A percentile compares a stretch with the other conserved stretches of the same genome.
These are phyloP conservation scores for Hydropsyche betteni DNA, from an alignment of 2,888 invertebrate genomes.

Conservation along the genomic window DNA sequence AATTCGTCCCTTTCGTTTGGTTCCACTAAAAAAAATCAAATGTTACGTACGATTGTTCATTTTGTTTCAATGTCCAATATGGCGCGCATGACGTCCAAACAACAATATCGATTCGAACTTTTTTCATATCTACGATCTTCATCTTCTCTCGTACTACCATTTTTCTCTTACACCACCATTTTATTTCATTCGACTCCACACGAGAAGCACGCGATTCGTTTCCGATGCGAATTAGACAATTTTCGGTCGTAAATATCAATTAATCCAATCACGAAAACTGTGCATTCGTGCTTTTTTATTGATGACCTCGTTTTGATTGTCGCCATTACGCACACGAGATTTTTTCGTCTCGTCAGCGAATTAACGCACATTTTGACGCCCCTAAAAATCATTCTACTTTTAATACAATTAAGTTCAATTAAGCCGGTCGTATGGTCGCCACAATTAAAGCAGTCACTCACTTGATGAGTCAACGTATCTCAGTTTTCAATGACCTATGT, in stretches of 20 bases:
- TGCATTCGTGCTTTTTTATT: constrained; percentile 3
- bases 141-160: background rate
- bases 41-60: too few species aligned
- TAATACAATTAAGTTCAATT: too few species aligned
- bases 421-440: too few species aligned
- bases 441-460: too few species aligned
- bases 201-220: background rate
- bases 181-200: background rate
- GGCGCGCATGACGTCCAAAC: constrained; percentile 6
- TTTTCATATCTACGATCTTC: constrained; percentile 19
- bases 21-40: too few species aligned
- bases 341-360: too few species aligned
- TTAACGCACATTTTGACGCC: too few species aligned
- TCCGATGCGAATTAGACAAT: constrained; percentile 8
- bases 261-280: background rate
- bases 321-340: background rate
- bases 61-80: background rate
- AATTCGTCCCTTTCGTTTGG: too few species aligned
- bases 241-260: constrained; percentile 12
- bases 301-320: constrained; percentile 1
- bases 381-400: too few species aligned
- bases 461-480: too few species aligned
- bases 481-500: too few species aligned
- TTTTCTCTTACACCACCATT: background rate
- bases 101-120: constrained; percentile 27